Evolutionary conservation across 2,797 vertebrate species (phyloP).

Genomic region (Xenopus petersii): DNA sequence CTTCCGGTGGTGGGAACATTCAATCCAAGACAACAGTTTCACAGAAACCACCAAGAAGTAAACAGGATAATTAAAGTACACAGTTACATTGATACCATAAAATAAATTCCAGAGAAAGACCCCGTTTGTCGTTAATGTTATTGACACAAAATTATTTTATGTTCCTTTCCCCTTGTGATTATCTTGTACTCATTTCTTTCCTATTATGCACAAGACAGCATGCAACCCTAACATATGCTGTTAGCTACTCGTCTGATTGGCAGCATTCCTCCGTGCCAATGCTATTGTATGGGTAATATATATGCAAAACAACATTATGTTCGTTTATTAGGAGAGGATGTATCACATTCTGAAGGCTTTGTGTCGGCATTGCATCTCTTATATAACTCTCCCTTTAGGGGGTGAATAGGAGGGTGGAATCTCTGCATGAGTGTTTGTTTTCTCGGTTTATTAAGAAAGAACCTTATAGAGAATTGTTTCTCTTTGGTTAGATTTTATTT

Average conservation of each 20-base stretch:
- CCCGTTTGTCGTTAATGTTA: too few relatives aligned
- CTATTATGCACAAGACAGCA: slow-evolving; percentile 24
- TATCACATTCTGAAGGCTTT: neutral
- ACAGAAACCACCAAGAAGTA: too few relatives aligned
- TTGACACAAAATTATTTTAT: neutral
- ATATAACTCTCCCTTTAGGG: neutral
- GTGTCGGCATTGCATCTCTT: neutral
- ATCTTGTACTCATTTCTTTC: slow-evolving; percentile 24
- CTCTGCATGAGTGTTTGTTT: too few relatives aligned
- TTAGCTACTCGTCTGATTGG: slow-evolving; percentile 25
- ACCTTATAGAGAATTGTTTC: too few relatives aligned
- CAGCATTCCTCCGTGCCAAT: slow-evolving; percentile 7
- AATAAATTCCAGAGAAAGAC: too few relatives aligned
- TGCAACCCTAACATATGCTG: slow-evolving; percentile 2
- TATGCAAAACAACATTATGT: neutral
- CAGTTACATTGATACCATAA: too few relatives aligned
- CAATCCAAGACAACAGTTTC: too few relatives aligned
- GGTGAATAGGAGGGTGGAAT: too few relatives aligned
- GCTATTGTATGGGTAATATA: slow-evolving; percentile 16
- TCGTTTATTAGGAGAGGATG: slow-evolving; percentile 5
- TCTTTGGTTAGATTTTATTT: too few relatives aligned
- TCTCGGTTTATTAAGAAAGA: too few relatives aligned
- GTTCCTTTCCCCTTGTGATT: slow-evolving; percentile 6
- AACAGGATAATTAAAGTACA: too few relatives aligned
- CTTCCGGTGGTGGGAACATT: too few relatives aligned